Base-by-base conservation (phyloP, 2,797 vertebrate genomes). In the Sitta carolinensis region DNA sequence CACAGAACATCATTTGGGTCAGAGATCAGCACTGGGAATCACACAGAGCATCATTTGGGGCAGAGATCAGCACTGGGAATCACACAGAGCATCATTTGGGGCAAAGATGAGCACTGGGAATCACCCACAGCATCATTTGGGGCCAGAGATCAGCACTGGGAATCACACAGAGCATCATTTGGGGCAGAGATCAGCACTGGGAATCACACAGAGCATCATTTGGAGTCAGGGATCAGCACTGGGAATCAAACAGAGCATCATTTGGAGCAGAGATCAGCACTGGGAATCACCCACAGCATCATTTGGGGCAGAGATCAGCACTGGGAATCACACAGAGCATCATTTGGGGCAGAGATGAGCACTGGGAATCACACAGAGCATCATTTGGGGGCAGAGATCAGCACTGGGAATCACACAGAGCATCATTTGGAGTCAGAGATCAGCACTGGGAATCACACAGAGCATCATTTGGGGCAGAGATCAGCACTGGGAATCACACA, bases 401-500 rank as follows among this genome's bases (percentile, higher is more conserved):
- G 77, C 81, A 58, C 43, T 66, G 69, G 70, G 70, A 84, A 66
- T 50, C 40, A 40, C 40, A 40, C 40, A 40, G 36, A 87, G 87
- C 93, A 94, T 90, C 95, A 90, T 73, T 79, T 66, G 93, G 90
- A n/a, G 77, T 75, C 86, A 52, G 69, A 88, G 83, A 91, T 69
- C 84, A 81, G 77, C 81, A 58, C 43, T 66, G 69, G 70, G 70
- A 84, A 66, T 50, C 40, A 40, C 40, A 40, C 40, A 40, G 36
- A 87, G 87, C 93, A 94, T 90, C 95, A 90, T 76, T 79, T 69
- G 91, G 88, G 94, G 90, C 86, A 52, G 69, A 88, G 83, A 91
- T 69, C 84, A 81, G 77, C 81, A 58, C 43, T 66, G 69, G 70
- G 70, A 84, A 66, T 50, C 40, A 40, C 40, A 40, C 40, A 40